phyloP scores from a whole-genome alignment of 2,113 vertebrate genomes.

The Eudyptes chrysolophus region DNA sequence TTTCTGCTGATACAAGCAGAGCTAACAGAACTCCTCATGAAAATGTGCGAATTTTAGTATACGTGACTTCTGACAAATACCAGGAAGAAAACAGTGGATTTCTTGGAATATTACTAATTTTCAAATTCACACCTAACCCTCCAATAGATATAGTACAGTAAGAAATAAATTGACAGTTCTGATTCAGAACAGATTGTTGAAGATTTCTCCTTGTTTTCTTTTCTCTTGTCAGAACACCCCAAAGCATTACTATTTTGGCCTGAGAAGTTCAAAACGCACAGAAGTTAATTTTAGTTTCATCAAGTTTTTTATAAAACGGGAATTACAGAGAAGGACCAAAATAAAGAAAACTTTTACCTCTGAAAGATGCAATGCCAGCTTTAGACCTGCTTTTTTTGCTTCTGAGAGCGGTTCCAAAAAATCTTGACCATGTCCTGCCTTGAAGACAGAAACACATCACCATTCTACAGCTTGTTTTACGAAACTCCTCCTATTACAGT shows the following conservation, averaged over 20 bases:
- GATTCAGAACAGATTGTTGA: neutral
- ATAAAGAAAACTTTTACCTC: conserved; percentile 80
- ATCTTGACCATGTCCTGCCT: conserved; percentile 88
- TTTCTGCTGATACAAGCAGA: neutral
- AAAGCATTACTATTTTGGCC: neutral
- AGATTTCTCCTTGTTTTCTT: neutral
- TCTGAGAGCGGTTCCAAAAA: conserved; percentile 86
- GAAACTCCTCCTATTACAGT: neutral
- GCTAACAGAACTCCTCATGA: neutral
- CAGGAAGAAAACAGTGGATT: neutral
- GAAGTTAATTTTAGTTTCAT: neutral
- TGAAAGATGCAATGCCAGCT: conserved; percentile 90
- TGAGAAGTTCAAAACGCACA: neutral
- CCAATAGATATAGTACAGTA: neutral
- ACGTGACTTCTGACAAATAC: neutral
- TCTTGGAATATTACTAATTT: neutral
- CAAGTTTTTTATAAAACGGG: neutral
- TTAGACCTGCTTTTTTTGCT: conserved; percentile 89
- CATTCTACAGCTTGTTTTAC: neutral
- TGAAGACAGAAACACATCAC: conserved; percentile 15
- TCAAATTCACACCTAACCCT: neutral
- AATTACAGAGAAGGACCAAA: neutral
- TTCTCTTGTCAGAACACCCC: neutral
- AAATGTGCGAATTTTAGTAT: neutral
- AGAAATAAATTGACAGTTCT: neutral